Percentiles rank a stretch among this genome's conserved stretches.
These are phyloP conservation scores for Drosophila pectinifera DNA, from an alignment of 1,140 invertebrate species.

Conservation along the genomic window DNA sequence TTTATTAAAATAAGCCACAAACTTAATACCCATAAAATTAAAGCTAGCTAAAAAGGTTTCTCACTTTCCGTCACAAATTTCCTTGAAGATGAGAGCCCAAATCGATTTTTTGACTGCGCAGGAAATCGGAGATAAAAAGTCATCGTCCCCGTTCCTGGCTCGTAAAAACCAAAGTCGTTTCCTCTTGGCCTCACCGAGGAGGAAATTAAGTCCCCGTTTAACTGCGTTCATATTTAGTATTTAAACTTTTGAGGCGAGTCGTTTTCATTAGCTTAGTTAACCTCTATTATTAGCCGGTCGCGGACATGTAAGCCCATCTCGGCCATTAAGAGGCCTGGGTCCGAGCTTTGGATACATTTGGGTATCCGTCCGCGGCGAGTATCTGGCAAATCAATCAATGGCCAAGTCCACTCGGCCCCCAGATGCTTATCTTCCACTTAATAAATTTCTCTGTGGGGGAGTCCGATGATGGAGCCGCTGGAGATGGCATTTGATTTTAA, in stretches of 20 bases:
- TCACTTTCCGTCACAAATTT: background rate
- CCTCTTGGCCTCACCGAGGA: conserved; percentile 1
- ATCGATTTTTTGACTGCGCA: conserved; percentile 3
- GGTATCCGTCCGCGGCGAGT: conserved; percentile 10
- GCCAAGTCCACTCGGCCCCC: conserved; percentile 43
- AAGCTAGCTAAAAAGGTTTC: background rate
- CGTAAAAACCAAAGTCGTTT: conserved; percentile 34
- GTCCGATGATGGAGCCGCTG: conserved; percentile 39
- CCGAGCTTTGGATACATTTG: background rate
- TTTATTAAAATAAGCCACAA: no score
- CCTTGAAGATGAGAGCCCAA: conserved; percentile 6
- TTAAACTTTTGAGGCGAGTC: conserved; percentile 30
- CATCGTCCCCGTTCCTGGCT: background rate
- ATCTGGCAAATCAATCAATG: conserved; percentile 74
- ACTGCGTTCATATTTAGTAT: conserved; percentile 44
- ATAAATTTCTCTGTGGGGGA: conserved; percentile 81
- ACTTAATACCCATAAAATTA: background rate
- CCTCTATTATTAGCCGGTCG: conserved; percentile 65
- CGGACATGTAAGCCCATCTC: conserved; percentile 35
- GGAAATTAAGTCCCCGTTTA: conserved; percentile 38
- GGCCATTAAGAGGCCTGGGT: conserved; percentile 53
- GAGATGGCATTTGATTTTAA: conserved; percentile 69
- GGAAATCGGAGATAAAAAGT: conserved; percentile 26
- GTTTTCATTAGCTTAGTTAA: conserved; percentile 77
- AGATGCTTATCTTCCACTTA: conserved; percentile 74